These are phyloP conservation scores for Meandrusa payeni DNA, from an alignment of 2,888 invertebrate species.

Conservation along the genomic window DNA sequence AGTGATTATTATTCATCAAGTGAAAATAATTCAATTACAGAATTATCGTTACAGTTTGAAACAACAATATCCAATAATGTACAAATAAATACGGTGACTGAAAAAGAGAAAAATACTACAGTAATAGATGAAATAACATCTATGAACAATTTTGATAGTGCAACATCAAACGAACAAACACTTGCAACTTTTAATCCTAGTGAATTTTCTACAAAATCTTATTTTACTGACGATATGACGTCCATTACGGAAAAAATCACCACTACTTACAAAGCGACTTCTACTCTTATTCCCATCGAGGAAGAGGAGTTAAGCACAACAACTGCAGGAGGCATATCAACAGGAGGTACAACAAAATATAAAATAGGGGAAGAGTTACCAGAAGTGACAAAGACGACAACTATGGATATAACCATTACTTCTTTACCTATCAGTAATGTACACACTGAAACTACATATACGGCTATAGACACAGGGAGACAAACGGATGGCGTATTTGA, in stretches of 20 bases:
- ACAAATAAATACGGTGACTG: not conserved
- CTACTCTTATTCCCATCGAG: not conserved
- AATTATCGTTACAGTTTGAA: not conserved
- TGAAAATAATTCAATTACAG: slow-evolving; percentile 1
- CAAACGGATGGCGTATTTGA: not conserved
- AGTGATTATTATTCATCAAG: not conserved
- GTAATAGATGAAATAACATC: not conserved
- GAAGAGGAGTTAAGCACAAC: not conserved
- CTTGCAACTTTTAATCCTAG: too few relatives aligned
- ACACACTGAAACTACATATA: not conserved
- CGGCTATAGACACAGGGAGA: not conserved
- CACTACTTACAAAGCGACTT: not conserved
- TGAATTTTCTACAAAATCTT: not conserved
- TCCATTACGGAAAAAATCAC: not conserved
- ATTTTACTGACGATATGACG: not conserved
- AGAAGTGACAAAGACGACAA: not conserved
- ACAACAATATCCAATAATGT: not conserved
- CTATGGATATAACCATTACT: not conserved
- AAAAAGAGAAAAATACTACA: not conserved
- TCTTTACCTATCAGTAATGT: not conserved
- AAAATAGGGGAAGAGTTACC: not conserved
- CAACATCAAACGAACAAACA: too few relatives aligned
- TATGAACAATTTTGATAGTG: not conserved
- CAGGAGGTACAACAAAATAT: not conserved
- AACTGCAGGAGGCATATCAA: not conserved